Conservation (phyloP, 1,140 invertebrate species). For the Stenopsyche tienmushanensis region DNA sequence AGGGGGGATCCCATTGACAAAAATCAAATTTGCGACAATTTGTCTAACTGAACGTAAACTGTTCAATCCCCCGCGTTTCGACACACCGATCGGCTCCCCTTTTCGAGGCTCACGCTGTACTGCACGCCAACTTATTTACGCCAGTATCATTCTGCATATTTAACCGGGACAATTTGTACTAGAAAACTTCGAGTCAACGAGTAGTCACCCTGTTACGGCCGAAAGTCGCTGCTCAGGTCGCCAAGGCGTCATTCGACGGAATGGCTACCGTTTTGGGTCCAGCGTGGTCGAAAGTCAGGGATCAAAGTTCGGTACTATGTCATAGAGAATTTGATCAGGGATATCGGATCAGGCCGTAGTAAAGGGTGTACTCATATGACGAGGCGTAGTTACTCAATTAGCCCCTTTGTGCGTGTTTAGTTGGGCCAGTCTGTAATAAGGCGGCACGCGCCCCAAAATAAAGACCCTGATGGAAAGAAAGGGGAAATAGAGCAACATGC, state of each 20-base stretch:
- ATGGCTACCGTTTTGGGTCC: background rate
- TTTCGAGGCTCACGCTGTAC: background rate
- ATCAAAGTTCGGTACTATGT: background rate
- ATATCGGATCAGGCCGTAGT: background rate
- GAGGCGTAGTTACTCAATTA: conserved; percentile 35
- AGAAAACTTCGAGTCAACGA: conserved; percentile 3
- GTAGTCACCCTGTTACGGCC: conserved; percentile 11
- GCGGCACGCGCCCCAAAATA: conserved; percentile 28
- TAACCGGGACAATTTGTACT: conserved; percentile 24
- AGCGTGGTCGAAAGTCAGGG: background rate
- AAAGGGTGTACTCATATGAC: conserved; percentile 18
- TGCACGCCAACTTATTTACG: conserved; percentile 9
- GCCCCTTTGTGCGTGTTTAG: conserved; percentile 33
- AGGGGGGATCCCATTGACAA: conserved; percentile 36
- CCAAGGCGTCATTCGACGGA: background rate
- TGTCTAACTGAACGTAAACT: conserved; percentile 42
- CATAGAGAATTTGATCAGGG: background rate
- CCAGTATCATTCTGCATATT: conserved; percentile 25
- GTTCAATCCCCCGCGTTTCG: conserved; percentile 13
- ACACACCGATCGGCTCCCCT: conserved; percentile 3
- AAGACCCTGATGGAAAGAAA: background rate
- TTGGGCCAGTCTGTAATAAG: conserved; percentile 33
- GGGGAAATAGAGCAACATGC: conserved; percentile 1
- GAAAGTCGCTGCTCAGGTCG: conserved; percentile 8
- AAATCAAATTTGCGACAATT: conserved; percentile 42